Base-by-base conservation (phyloP, 1,140 invertebrate species). In the Probaryconus sp. region DNA sequence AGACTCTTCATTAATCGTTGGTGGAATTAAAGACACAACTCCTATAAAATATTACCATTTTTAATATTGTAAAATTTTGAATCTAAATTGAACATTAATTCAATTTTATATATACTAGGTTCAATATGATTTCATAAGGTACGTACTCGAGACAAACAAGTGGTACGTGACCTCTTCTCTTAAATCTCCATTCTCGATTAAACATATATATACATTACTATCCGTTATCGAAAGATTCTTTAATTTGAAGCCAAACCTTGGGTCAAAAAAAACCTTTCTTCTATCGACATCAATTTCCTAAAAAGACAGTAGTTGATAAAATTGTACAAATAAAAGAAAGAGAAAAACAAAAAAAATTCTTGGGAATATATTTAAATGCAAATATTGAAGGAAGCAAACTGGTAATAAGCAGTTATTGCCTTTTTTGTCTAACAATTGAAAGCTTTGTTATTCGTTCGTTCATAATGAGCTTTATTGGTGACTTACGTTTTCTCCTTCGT, bases 401-500 rank as follows among this genome's bases (percentile, higher is more conserved):
- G 16, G 24, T 21, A 42, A 21, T 21, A 9, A 20, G 10, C 9
- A 31, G n/a, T n/a, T n/a, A n/a, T n/a, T n/a, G n/a, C n/a, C n/a
- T n/a, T n/a, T n/a, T n/a, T n/a, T n/a, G n/a, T n/a, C n/a, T 31
- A 5, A 31, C 3, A 31, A 5, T n/a, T 5, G 9, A 31, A 31
- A 4, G 10, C 30, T 3, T 2, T 31, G 2, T 3, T 31, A 31
- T 31, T 31, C n/a, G 2, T 31, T n/a, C 10, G 9, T 4, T 31
- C 9, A 31, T n/a, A 31, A n/a, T n/a, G n/a, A n/a, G n/a, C n/a
- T 31, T 40, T 20, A 9, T 20, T n/a, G n/a, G n/a, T n/a, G n/a
- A n/a, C 30, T 50, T 37, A 50, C 47, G 6, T 50, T 35, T 17
- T 51, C 53, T 1, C 77, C 79, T 28, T 87, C 85, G 77, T 87